Base-by-base conservation (phyloP, 2,888 invertebrate species). In the Nebria brevicollis region DNA sequence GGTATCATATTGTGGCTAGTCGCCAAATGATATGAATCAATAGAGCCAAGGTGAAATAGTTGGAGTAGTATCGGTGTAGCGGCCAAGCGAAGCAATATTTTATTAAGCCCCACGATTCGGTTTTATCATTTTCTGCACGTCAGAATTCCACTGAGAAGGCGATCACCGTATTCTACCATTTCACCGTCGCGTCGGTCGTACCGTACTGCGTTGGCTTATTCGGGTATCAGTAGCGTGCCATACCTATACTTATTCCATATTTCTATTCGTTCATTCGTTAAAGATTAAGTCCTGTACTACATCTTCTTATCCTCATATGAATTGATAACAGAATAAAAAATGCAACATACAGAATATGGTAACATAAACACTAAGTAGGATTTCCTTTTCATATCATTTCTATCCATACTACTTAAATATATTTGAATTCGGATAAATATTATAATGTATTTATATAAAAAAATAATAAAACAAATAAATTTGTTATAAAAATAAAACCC, bases 81-180 rank as follows among this genome's bases (percentile, higher is more conserved):
- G 8, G 54, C 54, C 54, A 54, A 54, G 54, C 54, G 11, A 54
- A 54, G n/a, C 68, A 25, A 68, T 68, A 68, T 68, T 68, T 68
- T 68, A 68, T 68, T 68, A 68, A 68, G 68, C 20, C 2, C 26
- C 54, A 2, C 54, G 54, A 8, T 68, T 68, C 8, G n/a, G n/a
- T 68, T 68, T 68, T 68, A 68, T 68, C 68, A 68, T 68, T 68
- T 68, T 68, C 68, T 68, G 68, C 68, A 68, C 68, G 68, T 68
- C 68, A 68, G 68, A 68, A 68, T 68, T 68, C 68, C 68, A 26
- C 20, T 8, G 68, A 68, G 68, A 68, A n/a, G 68, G 68, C 68
- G 68, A 68, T 68, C 68, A 68, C 20, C 26, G 68, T 68, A 68
- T 6, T 25, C 20, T 26, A 26, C 68, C 68, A 68, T 26, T 68